These are phyloP conservation scores for Rhinopomastus cyanomelas DNA, from an alignment of 2,113 vertebrate genomes.

Conservation along the genomic window DNA sequence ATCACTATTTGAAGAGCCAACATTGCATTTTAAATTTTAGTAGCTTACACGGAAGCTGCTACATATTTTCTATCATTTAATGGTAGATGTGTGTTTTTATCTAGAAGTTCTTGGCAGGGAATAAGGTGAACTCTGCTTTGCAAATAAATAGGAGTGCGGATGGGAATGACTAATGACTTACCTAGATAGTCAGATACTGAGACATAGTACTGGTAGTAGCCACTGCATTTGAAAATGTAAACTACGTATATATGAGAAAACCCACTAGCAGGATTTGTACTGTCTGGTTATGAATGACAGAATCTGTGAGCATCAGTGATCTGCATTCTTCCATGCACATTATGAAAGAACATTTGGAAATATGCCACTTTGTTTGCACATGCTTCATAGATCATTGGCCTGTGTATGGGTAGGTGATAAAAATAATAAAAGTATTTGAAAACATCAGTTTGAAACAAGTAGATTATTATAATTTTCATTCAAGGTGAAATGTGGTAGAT, in stretches of 20 bases:
- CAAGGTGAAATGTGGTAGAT: neutral
- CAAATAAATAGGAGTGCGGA: neutral
- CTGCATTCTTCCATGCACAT: neutral
- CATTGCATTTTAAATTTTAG: neutral
- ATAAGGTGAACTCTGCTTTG: neutral
- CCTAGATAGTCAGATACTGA: neutral
- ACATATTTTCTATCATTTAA: neutral
- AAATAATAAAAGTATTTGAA: neutral
- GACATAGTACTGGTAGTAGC: neutral
- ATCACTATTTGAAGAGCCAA: neutral
- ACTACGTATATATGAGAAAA: neutral
- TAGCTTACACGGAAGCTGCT: neutral
- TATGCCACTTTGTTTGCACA: neutral
- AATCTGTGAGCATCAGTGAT: neutral
- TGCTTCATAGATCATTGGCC: neutral
- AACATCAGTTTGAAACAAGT: neutral
- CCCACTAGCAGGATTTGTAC: neutral
- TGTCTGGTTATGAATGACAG: neutral
- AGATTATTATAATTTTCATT: neutral
- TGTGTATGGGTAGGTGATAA: fast-evolving
- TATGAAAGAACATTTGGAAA: neutral
- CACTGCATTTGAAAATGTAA: neutral
- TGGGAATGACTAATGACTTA: neutral
- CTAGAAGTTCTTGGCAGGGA: neutral
- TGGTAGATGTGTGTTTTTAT: neutral